A percentile compares a stretch with the other conserved stretches of the same genome.
phyloP scores from a whole-genome alignment of 2,888 invertebrate genomes.

The Quadriops clusia region DNA sequence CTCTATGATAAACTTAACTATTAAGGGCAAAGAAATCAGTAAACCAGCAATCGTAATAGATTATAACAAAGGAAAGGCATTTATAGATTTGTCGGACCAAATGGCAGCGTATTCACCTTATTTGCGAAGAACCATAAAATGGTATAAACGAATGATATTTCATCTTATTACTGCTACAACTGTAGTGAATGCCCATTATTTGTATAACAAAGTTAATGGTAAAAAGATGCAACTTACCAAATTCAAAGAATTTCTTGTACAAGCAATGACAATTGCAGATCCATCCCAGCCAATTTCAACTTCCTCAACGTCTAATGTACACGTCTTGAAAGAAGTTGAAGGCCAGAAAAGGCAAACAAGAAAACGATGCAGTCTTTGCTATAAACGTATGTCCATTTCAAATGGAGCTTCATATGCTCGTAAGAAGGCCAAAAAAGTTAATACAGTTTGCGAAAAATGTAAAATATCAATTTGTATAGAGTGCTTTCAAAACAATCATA shows the following conservation, averaged over 20 bases:
- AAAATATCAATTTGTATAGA: conserved; percentile 3
- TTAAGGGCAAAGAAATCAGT: conserved; percentile 6
- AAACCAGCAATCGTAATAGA: conserved; percentile 17
- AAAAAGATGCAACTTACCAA: conserved; percentile 3
- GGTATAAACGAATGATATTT: conserved; percentile 8
- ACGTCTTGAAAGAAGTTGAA: conserved; percentile 3
- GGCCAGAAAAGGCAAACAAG: conserved; percentile 4
- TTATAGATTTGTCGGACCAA: conserved; percentile 19
- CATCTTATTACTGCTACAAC: conserved; percentile 8
- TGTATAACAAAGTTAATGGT: conserved; percentile 3
- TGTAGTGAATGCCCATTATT: conserved; percentile 5
- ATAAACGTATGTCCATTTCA: conserved; percentile 1
- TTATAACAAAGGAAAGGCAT: conserved; percentile 18
- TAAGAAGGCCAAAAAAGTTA: conserved; percentile 4
- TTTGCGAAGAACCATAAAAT: conserved; percentile 5
- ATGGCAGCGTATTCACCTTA: conserved; percentile 12
- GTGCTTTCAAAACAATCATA: conserved; percentile 2
- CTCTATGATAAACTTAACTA: conserved; percentile 2
- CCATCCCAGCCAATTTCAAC: conserved; percentile 2
- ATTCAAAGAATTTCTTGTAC: conserved; percentile 3
- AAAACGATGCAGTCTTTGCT: conserved; percentile 4
- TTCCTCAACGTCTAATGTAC: conserved; percentile 4
- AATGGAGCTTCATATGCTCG: too few species aligned
- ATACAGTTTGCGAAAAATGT: conserved; percentile 3
- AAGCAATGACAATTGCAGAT: conserved; percentile 4